These are phyloP conservation scores for Drosophila littoralis DNA, from an alignment of 1,140 invertebrate genomes.

Conservation along the genomic window DNA sequence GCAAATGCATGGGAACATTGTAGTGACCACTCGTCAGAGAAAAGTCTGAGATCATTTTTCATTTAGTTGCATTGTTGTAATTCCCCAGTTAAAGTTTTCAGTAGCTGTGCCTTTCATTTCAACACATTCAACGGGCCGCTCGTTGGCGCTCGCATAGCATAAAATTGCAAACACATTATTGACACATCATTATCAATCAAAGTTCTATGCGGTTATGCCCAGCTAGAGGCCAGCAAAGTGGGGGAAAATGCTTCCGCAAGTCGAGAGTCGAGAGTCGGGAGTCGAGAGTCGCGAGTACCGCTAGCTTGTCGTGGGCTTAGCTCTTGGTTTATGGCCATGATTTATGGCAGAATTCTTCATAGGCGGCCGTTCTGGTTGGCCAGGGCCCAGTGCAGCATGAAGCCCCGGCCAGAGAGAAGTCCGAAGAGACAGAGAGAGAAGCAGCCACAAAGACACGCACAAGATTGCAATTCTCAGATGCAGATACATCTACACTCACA, in stretches of 20 bases:
- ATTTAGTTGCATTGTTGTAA: background rate
- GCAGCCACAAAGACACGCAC: slow-evolving; percentile 39
- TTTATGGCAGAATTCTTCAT: slow-evolving; percentile 81
- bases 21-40: background rate
- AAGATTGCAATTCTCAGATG: background rate
- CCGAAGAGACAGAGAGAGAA: background rate
- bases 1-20: background rate
- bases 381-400: slow-evolving; percentile 66
- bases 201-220: slow-evolving; percentile 38
- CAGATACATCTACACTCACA: slow-evolving; percentile 7
- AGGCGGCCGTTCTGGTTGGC: slow-evolving; percentile 81
- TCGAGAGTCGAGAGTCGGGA: background rate
- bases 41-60: slow-evolving; percentile 13
- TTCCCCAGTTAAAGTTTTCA: background rate
- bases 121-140: slow-evolving; percentile 46
- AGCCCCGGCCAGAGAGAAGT: slow-evolving; percentile 32
- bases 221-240: background rate
- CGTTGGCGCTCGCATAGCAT: slow-evolving; percentile 47
- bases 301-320: slow-evolving; percentile 30
- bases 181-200: slow-evolving; percentile 83
- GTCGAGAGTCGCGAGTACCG: slow-evolving; percentile 5
- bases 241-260: slow-evolving; percentile 57
- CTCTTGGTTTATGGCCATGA: slow-evolving; percentile 70
- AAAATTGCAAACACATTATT: slow-evolving; percentile 81
- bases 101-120: slow-evolving; percentile 39